Base-by-base conservation (phyloP, 1,140 invertebrate species). In the Hesperophylax magnus region DNA sequence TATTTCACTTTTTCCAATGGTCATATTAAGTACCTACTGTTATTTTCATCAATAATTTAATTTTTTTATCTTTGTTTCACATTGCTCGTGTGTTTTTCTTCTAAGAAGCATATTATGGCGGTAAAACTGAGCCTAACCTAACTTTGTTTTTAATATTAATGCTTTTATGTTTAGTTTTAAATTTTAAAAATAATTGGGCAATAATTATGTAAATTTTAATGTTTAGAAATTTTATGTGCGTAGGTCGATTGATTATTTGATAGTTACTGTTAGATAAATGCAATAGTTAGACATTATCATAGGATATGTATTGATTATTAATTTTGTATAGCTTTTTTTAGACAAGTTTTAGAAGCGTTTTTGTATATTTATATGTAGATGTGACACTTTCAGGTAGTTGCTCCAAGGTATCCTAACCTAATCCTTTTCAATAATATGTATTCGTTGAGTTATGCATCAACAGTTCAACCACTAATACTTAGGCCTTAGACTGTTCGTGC, bases 301-400 rank as follows among this genome's bases (percentile, higher is more conserved):
- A 71, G 34, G 34, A 71, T 71, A 52, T 71, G 39, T 47, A 47
- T 14, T 47, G 14, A 47, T 47, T 67, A 67, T 27, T 67, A 27
- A 34, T 71, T 71, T 71, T 71, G 20, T 71, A 71, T 52, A 52
- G 67, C 67, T 71, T 71, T 71, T n/a, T 47, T 71, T 71, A 71
- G 67, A 71, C 18, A 20, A 47, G 15, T 22, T n/a, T 39, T 52
- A 52, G 39, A 52, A 8, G 67, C 67, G 11, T 52, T 71, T 71
- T 71, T 71, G 22, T 71, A 71, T 71, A 71, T 71, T 71, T 71
- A 47, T 71, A 71, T 71, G 67, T 71, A 71, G 67, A 71, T 53
- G 34, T 71, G 61, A 24, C 24, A 65, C 5, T 31, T 17, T 24
- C 61, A 18, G 6, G 56, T 65, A 65, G 15, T 31, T 65, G 61